These are phyloP conservation scores for Rhopalosiphum padi DNA, from an alignment of 1,140 invertebrate species.

Conservation along the genomic window DNA sequence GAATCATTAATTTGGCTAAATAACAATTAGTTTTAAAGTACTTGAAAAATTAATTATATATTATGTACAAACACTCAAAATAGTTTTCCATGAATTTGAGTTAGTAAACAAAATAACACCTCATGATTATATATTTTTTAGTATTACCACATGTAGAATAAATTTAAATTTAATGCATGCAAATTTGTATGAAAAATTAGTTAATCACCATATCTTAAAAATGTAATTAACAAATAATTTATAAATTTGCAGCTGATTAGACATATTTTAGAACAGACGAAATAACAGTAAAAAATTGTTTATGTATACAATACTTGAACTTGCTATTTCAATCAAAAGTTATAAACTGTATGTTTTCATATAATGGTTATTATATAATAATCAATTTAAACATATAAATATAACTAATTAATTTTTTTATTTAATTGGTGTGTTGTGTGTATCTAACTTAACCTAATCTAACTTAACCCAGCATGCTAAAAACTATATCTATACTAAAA, in stretches of 20 bases:
- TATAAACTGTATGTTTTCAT: neutral
- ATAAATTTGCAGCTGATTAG: neutral
- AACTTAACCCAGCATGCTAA: too few relatives aligned
- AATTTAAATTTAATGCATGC: neutral
- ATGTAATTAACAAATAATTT: neutral
- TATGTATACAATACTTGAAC: neutral
- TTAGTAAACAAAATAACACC: neutral
- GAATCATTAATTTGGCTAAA: neutral
- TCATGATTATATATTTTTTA: neutral
- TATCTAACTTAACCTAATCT: too few relatives aligned
- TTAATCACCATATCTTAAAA: neutral
- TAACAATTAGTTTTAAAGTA: neutral
- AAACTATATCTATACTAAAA: neutral
- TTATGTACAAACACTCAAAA: neutral
- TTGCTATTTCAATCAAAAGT: neutral
- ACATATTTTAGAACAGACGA: neutral
- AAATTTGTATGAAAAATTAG: neutral
- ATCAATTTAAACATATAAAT: neutral
- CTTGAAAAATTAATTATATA: neutral
- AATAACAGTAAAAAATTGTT: neutral
- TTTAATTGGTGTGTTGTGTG: neutral
- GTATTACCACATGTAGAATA: neutral
- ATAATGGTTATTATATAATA: neutral
- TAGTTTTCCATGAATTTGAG: neutral
- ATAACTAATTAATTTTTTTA: neutral